Evolutionary conservation across 2,888 invertebrate species (phyloP).

Genomic region (Tenodera sinensis): DNA sequence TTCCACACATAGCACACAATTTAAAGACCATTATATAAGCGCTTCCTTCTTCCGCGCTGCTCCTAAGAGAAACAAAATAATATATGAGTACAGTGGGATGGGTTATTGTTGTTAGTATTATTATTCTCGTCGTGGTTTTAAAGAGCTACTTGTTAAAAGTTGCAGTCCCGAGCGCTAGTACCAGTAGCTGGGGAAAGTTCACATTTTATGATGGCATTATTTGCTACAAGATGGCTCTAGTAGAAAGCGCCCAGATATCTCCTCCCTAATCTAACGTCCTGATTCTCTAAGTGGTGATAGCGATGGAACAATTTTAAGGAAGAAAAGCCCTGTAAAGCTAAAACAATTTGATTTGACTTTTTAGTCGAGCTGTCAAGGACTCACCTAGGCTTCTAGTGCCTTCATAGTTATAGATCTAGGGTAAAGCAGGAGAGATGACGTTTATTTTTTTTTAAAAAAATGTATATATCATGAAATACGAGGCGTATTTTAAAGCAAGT

Average conservation of each 20-base stretch:
- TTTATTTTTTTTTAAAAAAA: too few relatives aligned
- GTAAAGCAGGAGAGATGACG: too few relatives aligned
- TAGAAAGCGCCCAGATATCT: slow-evolving; percentile 4
- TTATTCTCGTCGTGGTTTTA: slow-evolving; percentile 5
- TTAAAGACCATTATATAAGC: slow-evolving; percentile 12
- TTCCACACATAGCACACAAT: slow-evolving; percentile 4
- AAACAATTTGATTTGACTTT: too few relatives aligned
- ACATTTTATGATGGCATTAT: slow-evolving; percentile 15
- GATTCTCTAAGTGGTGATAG: background rate
- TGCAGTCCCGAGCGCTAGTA: background rate
- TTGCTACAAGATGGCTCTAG: slow-evolving; percentile 8
- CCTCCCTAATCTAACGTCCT: background rate
- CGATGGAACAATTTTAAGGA: background rate
- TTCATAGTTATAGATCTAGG: too few relatives aligned
- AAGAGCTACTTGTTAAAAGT: slow-evolving; percentile 15
- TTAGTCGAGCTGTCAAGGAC: too few relatives aligned
- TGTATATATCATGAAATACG: too few relatives aligned
- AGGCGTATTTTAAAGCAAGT: too few relatives aligned
- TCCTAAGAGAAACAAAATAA: background rate
- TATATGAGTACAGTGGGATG: slow-evolving; percentile 1
- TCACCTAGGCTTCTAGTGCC: too few relatives aligned
- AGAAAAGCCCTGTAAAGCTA: background rate
- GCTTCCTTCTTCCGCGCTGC: background rate
- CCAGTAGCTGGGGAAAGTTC: background rate
- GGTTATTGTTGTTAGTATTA: background rate